Percentiles rank a stretch among this genome's conserved stretches.
phyloP scores from a whole-genome alignment of 2,113 vertebrate species.

The Corythornis cristatus region DNA sequence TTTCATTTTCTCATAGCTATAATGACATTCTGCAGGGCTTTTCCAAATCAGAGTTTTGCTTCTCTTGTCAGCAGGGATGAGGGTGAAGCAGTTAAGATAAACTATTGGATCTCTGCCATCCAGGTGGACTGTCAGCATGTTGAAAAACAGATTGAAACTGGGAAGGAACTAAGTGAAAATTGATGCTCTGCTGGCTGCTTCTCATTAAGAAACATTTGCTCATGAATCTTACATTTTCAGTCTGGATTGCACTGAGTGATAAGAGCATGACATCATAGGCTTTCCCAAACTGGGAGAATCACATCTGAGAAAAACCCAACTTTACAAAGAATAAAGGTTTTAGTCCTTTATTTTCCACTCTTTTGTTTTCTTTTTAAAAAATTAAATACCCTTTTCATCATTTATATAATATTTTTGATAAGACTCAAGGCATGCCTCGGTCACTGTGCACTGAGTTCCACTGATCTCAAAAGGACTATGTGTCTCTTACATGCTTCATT shows the following conservation, averaged over 20 bases:
- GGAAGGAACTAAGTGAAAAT: slow-evolving; percentile 32
- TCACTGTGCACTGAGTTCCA: background rate
- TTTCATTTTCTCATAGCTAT: background rate
- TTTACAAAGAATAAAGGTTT: background rate
- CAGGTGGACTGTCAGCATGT: slow-evolving; percentile 31
- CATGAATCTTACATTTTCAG: slow-evolving; percentile 10
- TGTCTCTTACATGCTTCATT: background rate
- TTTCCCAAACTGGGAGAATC: background rate
- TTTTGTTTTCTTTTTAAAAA: background rate
- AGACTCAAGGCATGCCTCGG: background rate
- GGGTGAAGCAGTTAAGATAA: slow-evolving; percentile 28
- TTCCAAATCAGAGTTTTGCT: slow-evolving; percentile 54
- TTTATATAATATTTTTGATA: background rate
- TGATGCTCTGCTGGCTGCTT: slow-evolving; percentile 15
- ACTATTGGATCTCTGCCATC: background rate
- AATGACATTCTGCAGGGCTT: slow-evolving; percentile 48
- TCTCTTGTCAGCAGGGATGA: slow-evolving; percentile 28
- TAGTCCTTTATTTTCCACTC: background rate
- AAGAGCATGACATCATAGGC: background rate
- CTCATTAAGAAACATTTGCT: background rate
- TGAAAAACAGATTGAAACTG: background rate
- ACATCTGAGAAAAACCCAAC: background rate
- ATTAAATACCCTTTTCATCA: background rate
- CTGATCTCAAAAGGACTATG: background rate
- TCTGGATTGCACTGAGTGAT: background rate